These are phyloP conservation scores for Drosophila longiperda DNA, from an alignment of 2,888 invertebrate genomes.

Conservation along the genomic window DNA sequence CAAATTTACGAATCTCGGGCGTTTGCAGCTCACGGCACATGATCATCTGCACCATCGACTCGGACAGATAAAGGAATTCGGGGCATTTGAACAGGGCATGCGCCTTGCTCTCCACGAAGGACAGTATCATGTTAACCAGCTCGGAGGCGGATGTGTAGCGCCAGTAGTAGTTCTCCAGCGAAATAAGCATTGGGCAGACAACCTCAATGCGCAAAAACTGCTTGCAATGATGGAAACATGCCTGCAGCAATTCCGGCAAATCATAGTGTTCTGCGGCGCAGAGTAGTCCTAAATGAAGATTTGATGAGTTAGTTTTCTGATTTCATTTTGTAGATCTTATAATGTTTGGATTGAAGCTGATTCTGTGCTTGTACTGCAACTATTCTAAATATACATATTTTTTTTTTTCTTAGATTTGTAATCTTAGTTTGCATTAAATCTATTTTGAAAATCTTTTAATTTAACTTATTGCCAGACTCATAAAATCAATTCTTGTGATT, in stretches of 20 bases:
- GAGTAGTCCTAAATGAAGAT: constrained; percentile 87
- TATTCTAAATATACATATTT: background rate
- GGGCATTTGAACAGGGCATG: constrained; percentile 93
- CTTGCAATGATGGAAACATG: constrained; percentile 97
- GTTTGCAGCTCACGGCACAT: constrained; percentile 96
- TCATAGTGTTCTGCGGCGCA: constrained; percentile 98
- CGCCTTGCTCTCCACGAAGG: constrained; percentile 94
- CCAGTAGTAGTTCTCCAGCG: constrained; percentile 97
- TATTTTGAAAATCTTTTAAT: no score
- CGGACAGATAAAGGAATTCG: constrained; percentile 94
- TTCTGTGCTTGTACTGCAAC: background rate
- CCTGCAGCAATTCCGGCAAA: constrained; percentile 95
- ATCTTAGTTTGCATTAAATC: background rate
- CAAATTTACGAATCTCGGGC: constrained; percentile 95
- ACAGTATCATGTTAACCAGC: constrained; percentile 96
- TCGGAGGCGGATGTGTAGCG: constrained; percentile 97
- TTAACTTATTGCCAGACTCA: background rate
- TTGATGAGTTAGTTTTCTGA: background rate
- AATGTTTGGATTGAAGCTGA: background rate
- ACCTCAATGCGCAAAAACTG: constrained; percentile 96
- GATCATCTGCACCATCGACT: constrained; percentile 97
- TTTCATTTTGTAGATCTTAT: background rate
- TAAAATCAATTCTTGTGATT: background rate
- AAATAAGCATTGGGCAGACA: constrained; percentile 96
- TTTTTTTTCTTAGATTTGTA: background rate